Evolutionary conservation across 2,113 vertebrate species (phyloP).

Genomic region (Merops nubicus): DNA sequence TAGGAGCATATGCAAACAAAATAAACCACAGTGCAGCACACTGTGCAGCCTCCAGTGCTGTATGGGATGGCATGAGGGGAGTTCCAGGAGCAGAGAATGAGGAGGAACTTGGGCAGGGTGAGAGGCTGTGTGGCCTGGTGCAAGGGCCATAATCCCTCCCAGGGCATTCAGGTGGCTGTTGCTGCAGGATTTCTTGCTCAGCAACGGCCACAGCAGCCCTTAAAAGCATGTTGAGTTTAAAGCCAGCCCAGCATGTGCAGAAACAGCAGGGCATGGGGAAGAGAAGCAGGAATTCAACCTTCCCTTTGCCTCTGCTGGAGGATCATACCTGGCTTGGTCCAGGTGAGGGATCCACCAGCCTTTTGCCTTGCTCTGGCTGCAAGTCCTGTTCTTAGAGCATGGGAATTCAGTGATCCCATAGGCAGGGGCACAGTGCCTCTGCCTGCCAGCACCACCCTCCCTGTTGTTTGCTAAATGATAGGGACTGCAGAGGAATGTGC

Average conservation of each 20-base stretch:
- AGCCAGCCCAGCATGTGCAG: not conserved
- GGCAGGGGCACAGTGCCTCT: not conserved
- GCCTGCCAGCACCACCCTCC: not conserved
- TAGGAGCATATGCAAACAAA: not conserved
- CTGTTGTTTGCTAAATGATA: not conserved
- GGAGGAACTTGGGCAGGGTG: accelerated
- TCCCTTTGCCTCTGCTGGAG: not conserved
- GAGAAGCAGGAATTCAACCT: not conserved
- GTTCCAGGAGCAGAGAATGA: not conserved
- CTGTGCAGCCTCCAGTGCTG: not conserved
- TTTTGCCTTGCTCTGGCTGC: not conserved
- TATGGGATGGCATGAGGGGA: not conserved
- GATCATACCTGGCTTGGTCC: not conserved
- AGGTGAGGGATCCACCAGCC: not conserved
- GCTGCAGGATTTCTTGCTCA: not conserved
- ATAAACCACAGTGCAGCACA: not conserved
- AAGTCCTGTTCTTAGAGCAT: not conserved
- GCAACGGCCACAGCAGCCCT: not conserved
- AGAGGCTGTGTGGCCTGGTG: not conserved
- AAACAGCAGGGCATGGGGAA: not conserved
- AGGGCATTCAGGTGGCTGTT: not conserved
- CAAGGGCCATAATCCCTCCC: not conserved
- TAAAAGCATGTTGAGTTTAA: not conserved
- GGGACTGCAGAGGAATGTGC: not conserved
- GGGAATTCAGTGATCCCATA: not conserved